Evolutionary conservation across 1,140 invertebrate species (phyloP).

Genomic region (Macrobrachium rosenbergii): DNA sequence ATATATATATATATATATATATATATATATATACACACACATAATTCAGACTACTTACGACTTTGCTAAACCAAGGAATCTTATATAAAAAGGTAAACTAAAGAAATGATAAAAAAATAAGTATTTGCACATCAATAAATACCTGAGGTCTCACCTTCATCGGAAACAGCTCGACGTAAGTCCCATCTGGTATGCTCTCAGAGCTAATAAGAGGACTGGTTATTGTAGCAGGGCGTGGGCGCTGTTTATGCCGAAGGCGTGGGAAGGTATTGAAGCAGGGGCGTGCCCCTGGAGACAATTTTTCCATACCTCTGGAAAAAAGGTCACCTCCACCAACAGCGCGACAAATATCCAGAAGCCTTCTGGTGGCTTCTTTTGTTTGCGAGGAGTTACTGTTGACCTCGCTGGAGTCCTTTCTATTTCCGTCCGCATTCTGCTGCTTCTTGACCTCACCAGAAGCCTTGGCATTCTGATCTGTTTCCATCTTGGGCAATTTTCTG

Average conservation of each 20-base stretch:
- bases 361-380: too few species aligned
- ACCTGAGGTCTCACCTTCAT: constrained; percentile 6
- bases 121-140: too few species aligned
- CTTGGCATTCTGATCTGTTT: neutral
- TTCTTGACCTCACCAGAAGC: neutral
- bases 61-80: too few species aligned
- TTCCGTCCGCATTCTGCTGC: too few species aligned
- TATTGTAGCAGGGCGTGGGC: neutral
- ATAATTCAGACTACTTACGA: too few species aligned
- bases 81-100: too few species aligned
- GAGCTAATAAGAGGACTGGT: constrained; percentile 3
- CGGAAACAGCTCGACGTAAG: constrained; percentile 42
- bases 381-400: too few species aligned
- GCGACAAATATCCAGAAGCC: neutral
- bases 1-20: too few species aligned
- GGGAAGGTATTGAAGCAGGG: constrained; percentile 35
- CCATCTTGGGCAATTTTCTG: neutral
- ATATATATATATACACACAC: too few species aligned
- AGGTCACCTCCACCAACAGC: neutral
- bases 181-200: constrained; percentile 23
- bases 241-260: neutral
- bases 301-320: neutral
- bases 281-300: neutral
- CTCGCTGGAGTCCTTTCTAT: too few species aligned
- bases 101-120: too few species aligned